A percentile compares a stretch with the other conserved stretches of the same genome.
Evolutionary conservation across 2,797 vertebrate species (phyloP).

Genomic region (Tauraco hartlaubi): DNA sequence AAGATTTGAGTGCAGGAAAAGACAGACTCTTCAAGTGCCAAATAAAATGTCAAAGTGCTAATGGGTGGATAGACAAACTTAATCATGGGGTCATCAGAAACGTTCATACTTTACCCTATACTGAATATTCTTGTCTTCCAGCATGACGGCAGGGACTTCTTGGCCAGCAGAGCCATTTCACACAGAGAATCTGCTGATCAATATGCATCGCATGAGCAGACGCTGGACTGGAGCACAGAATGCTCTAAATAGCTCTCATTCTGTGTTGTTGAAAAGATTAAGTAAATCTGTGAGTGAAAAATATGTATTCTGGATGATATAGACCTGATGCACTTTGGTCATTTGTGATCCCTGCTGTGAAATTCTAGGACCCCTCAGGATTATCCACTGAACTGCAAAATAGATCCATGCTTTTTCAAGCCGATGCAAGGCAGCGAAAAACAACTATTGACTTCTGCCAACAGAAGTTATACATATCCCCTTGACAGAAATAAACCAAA

Average conservation of each 20-base stretch:
- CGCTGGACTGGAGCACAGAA: not conserved
- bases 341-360: constrained; percentile 2
- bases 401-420: not conserved
- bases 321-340: not conserved
- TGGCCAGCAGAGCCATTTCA: not conserved
- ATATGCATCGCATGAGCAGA: not conserved
- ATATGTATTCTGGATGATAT: not conserved
- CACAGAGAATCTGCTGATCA: not conserved
- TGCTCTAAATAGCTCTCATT: not conserved
- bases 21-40: not conserved
- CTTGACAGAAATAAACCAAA: not conserved
- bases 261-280: not conserved
- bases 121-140: not conserved
- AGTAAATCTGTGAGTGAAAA: constrained; percentile 38
- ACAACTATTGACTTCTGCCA: not conserved
- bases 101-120: not conserved
- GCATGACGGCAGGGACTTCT: not conserved
- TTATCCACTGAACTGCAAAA: constrained; percentile 22
- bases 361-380: not conserved
- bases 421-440: not conserved
- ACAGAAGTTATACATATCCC: not conserved
- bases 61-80: not conserved
- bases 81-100: not conserved
- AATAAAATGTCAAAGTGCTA: not conserved
- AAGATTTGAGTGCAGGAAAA: not conserved